These are phyloP conservation scores for Urophycis tenuis DNA, from an alignment of 2,797 vertebrate genomes.

Conservation along the genomic window DNA sequence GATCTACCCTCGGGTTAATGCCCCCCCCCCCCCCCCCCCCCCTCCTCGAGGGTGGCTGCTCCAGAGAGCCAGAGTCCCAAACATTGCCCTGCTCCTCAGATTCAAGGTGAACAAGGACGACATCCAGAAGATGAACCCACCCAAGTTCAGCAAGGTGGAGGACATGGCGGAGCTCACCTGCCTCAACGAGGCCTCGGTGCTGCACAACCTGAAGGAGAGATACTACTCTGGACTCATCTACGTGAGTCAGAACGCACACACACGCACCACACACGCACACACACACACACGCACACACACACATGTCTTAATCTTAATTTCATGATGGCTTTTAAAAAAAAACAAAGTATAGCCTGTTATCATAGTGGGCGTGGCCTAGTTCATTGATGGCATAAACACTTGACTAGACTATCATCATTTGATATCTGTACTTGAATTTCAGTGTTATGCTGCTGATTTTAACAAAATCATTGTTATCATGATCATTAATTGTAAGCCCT, in stretches of 20 bases:
- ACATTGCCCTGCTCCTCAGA: neutral
- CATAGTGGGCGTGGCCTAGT: no score
- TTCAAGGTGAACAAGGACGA: conserved; percentile 85
- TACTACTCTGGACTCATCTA: conserved; percentile 97
- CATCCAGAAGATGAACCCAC: conserved; percentile 98
- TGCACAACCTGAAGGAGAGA: conserved; percentile 93
- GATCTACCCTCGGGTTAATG: neutral
- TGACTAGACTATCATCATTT: neutral
- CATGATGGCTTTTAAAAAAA: no score
- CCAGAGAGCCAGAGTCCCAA: neutral
- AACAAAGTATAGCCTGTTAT: no score
- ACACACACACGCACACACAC: neutral
- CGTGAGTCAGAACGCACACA: conserved; percentile 69
- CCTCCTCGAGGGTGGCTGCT: no score
- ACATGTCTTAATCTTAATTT: no score
- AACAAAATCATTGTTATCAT: neutral
- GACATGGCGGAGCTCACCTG: conserved; percentile 97
- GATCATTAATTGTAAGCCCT: neutral
- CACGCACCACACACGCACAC: neutral
- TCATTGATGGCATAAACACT: neutral
- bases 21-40: no score
- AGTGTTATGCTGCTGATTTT: neutral
- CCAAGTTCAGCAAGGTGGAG: conserved; percentile 96
- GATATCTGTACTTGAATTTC: neutral
- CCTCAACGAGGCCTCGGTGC: conserved; percentile 90